phyloP scores from a whole-genome alignment of 64 coral and sea anemone genomes.

The Stichodactyla mertensii region DNA sequence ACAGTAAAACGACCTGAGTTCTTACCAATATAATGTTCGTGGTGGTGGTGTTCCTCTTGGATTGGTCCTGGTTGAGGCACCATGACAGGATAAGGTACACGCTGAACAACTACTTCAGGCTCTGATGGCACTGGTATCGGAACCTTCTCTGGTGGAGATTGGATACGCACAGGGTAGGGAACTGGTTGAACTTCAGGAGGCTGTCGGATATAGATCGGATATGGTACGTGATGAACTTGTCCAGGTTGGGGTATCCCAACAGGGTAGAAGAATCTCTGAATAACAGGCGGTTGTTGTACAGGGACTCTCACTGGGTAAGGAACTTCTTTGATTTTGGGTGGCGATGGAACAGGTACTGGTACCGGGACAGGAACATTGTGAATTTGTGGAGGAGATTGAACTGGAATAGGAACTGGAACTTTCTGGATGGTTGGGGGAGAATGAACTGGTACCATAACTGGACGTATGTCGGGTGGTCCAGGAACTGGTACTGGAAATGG shows the following conservation, averaged over 20 bases:
- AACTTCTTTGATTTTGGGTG: conserved; percentile 49
- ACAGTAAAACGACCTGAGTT: background rate
- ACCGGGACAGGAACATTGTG: conserved; percentile 42
- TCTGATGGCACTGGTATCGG: conserved; percentile 55
- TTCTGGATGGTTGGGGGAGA: conserved; percentile 44
- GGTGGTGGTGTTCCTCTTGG: conserved; percentile 11
- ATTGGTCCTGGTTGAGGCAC: conserved; percentile 9
- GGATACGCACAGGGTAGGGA: conserved; percentile 41
- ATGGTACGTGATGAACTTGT: conserved; percentile 48
- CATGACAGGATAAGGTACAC: conserved; percentile 63
- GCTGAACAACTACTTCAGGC: conserved; percentile 55
- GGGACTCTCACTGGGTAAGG: conserved; percentile 67
- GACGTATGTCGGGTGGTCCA: conserved; percentile 26
- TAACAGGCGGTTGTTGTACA: conserved; percentile 53
- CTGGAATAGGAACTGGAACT: conserved; percentile 39
- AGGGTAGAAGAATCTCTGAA: conserved; percentile 51
- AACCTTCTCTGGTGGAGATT: conserved; percentile 46
- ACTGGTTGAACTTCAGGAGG: conserved; percentile 60
- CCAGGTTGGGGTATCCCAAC: conserved; percentile 56
- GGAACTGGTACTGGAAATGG: conserved; percentile 72
- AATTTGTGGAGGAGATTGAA: conserved; percentile 57
- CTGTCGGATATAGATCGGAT: conserved; percentile 56
- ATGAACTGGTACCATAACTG: conserved; percentile 22
- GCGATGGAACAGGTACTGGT: conserved; percentile 41
- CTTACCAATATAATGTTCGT: background rate